Percentiles rank a stretch among this genome's conserved stretches.
Evolutionary conservation across 2,797 vertebrate species (phyloP).

Genomic region (Leptodactylus fallax): DNA sequence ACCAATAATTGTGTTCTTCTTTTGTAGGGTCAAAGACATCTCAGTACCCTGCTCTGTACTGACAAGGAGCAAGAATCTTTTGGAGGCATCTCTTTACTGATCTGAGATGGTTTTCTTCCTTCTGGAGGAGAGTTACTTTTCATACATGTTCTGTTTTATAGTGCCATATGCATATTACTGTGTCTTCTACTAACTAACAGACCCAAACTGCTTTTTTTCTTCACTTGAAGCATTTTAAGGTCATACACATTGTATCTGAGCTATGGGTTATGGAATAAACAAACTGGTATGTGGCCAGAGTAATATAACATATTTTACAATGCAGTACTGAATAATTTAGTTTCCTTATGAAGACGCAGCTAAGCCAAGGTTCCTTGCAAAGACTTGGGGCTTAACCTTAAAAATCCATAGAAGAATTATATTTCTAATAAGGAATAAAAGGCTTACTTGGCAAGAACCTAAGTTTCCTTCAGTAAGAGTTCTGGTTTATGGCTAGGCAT

Average conservation of each 20-base stretch:
- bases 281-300: not conserved
- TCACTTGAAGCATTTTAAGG: not conserved
- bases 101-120: too few species aligned
- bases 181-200: not conserved
- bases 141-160: too few species aligned
- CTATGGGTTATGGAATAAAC: conserved; percentile 6
- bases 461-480: conserved; percentile 7
- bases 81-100: too few species aligned
- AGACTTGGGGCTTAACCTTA: conserved; percentile 39
- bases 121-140: too few species aligned
- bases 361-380: conserved; percentile 42
- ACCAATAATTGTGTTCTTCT: too few species aligned
- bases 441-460: conserved; percentile 19
- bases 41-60: too few species aligned
- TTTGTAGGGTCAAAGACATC: too few species aligned
- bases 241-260: not conserved
- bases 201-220: not conserved
- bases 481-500: not conserved
- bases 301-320: conserved; percentile 24
- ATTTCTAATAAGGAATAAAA: conserved; percentile 43
- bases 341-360: conserved; percentile 39
- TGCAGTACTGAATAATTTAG: conserved; percentile 29
- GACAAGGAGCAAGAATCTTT: too few species aligned
- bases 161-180: not conserved
- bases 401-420: conserved; percentile 22